Base-by-base conservation (phyloP, 2,797 vertebrate species). In the Anolis apletophallus region DNA sequence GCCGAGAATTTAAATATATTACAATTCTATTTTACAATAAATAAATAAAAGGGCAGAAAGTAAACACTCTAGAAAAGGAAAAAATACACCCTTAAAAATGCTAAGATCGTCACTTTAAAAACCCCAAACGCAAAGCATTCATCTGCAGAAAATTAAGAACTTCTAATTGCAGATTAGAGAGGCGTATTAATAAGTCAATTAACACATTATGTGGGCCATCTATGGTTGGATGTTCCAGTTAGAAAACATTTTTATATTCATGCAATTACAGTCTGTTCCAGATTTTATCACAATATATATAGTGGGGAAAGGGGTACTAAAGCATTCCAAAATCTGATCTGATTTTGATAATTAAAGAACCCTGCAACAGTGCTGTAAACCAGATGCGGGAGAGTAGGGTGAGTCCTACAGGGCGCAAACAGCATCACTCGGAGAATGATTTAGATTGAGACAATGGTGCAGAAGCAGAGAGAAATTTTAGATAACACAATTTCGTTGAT, bases 311-410 rank as follows among this genome's bases (percentile, higher is more conserved):
- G 16, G 34, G 23, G 13, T 16, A 84, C 67, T 68, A 67, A 55
- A 74, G 29, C 73, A 32, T 68, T 13, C 26, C 23, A 26, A 23
- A 23, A 2, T 34, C 13, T 54, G 13, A 72, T n/a, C 13, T n/a
- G 34, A 54, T 52, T 34, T 54, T 14, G 5, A 2, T 5, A 17
- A n/a, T 17, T 9, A 34, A 57, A 36, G 29, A 36, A 12, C 6
- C n/a, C 50, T 40, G 40, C 29, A 34, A 68, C 55, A 23, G 10
- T 55, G 50, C 29, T 29, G 21, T 6, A 26, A 77, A 10, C 34
- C 3, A 0, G 21, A 21, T 23, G 7, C 23, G 32, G 3, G 19
- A 32, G 0, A 23, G 16, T 0, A n/a, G 36, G 52, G 13, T 29
- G 36, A 64, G 13, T 29, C 36, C 40, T 36, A 21, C 19, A 29